Base-by-base conservation (phyloP, 2,797 vertebrate species). In the Aeoliscus strigatus region DNA sequence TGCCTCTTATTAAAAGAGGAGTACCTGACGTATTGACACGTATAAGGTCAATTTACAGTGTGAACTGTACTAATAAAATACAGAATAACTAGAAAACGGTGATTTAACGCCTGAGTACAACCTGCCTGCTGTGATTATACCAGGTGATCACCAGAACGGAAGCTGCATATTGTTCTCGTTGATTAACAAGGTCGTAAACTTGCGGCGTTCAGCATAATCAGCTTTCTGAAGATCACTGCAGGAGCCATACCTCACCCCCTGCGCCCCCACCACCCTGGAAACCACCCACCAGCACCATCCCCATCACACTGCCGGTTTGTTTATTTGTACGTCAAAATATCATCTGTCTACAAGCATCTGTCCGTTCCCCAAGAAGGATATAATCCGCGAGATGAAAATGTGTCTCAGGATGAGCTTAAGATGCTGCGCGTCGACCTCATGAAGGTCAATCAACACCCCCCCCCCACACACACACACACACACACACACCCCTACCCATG, bases 321-420 rank as follows among this genome's bases (percentile, higher is more conserved):
- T 69, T 75, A 64, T 91, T 88, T 89, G 83, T 88, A 85, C 68
- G 41, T 64, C 80, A 77, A 86, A 89, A 87, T 81, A 87, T 90
- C 82, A 85, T 82, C 81, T 80, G 62, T 80, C 86, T 78, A 67
- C 73, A 36, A 69, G 90, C 88, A 89, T 93, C 90, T 92, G 91
- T 89, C 86, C 88, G 60, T 68, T n/a, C 80, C 83, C 14, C 40
- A 58, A 55, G 39, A 77, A 6, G 3, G 74, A 53, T 76, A 84
- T 90, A 91, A 93, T 92, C 89, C 90, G 65, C 75, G 74, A 88
- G 86, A 91, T 90, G 86, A 91, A 91, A 90, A 88, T 88, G 75
- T 91, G 87, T 89, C 88, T 85, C 76, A 40, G 88, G 77, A 83
- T 81, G 83, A 89, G 91, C 81, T 90, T 86, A 69, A 75, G 52